Evolutionary conservation across 1,140 invertebrate species (phyloP), one percentile per base, ranked within the genome.

Genomic region (Drosophila serrata): DNA sequence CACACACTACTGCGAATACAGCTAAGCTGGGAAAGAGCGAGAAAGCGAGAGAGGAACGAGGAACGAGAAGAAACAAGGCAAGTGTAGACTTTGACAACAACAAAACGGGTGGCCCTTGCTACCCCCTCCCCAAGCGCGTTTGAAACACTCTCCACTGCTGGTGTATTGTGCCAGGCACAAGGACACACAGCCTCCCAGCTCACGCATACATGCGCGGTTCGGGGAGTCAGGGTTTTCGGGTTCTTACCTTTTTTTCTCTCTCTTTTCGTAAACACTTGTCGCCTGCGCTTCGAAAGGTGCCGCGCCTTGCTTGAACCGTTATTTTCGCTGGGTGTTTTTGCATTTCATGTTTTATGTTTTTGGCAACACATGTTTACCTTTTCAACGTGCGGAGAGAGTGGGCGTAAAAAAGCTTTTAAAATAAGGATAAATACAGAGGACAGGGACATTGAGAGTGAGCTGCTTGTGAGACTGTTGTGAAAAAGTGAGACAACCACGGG

Each of bases 21-120:
- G 68, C 53, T 51, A 22, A 55, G 35, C 40, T 62, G 72, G 49
- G 48, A 48, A 37, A 72, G 55, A 33, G 49, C 67, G 51, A 48
- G 40, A 48, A 37, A 19, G 31, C 43, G 59, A 60, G 49, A 60
- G 63, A 48, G 49, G 56, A 77, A 61, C 33, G 63, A 48, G 49
- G 56, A 77, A 61, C 33, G 43, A 56, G 60, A 68, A 65, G 46
- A 69, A 56, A 81, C 59, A 42, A 73, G 65, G 82, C 75, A 84
- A 84, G 82, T 81, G 82, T 76, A 87, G 84, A 87, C 82, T 87
- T 76, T 72, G 82, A 84, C 81, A 84, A 84, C 81, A 84, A 63
- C 45, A 85, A 81, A 85, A 62, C 65, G 81, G 76, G 81, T 85
- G 77, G 81, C 68, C 43, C 39, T 43, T 62, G 27, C 33, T 5